A percentile compares a stretch with the other conserved stretches of the same genome.
phyloP scores from a whole-genome alignment of 2,797 vertebrate species.

The Cygnus olor region DNA sequence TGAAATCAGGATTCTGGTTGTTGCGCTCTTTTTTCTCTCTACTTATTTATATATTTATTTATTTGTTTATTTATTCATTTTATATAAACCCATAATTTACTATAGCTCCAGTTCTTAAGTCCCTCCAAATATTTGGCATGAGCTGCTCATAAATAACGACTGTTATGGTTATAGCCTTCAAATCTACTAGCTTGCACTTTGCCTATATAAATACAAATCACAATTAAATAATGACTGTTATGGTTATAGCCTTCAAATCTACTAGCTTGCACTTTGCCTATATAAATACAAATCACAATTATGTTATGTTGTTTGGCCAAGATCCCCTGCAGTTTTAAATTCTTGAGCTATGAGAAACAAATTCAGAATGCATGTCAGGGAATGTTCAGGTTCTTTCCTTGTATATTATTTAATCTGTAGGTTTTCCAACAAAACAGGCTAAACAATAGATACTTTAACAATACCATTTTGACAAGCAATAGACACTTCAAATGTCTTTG shows the following conservation, averaged over 20 bases:
- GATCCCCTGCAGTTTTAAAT: slow-evolving; percentile 21
- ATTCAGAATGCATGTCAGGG: slow-evolving; percentile 29
- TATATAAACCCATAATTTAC: neutral
- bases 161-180: neutral
- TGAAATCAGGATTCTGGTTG: neutral
- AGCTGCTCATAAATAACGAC: neutral
- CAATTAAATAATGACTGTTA: neutral
- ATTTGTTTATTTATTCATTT: neutral
- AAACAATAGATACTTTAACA: neutral
- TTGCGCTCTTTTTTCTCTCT: neutral
- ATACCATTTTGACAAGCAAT: neutral
- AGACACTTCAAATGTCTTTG: neutral
- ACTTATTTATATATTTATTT: neutral
- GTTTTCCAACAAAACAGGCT: neutral
- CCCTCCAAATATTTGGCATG: neutral
- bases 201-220: neutral
- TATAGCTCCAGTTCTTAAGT: neutral
- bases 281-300: slow-evolving; percentile 16
- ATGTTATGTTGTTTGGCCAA: neutral
- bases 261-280: neutral
- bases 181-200: neutral
- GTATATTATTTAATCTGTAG: neutral
- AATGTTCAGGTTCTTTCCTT: slow-evolving; percentile 15
- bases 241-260: neutral
- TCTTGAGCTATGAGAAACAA: slow-evolving; percentile 41